Evolutionary conservation across 2,113 vertebrate genomes (phyloP).

Genomic region (Oriolus oriolus): DNA sequence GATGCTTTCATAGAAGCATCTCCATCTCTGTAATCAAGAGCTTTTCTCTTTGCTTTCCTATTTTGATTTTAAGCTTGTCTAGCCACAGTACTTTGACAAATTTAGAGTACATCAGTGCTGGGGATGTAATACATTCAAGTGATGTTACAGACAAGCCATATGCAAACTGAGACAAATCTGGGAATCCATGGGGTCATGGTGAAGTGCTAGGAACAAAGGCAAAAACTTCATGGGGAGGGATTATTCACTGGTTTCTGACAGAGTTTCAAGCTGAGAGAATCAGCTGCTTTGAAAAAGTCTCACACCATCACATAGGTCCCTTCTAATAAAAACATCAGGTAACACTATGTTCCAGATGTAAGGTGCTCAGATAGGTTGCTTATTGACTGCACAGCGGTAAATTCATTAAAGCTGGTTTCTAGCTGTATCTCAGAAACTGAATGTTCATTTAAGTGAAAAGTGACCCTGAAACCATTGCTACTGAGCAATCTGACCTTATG

Average conservation of each 20-base stretch:
- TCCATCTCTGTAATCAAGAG: neutral
- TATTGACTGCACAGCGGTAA: neutral
- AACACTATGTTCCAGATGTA: neutral
- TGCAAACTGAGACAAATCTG: neutral
- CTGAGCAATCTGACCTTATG: neutral
- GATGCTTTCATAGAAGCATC: neutral
- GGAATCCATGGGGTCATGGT: neutral
- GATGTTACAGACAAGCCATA: neutral
- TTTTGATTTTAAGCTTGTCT: slow-evolving; percentile 3
- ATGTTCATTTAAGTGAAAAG: slow-evolving; percentile 3
- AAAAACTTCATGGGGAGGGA: neutral
- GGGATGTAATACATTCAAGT: neutral
- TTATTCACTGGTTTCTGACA: neutral
- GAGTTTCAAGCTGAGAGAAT: neutral
- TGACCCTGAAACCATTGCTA: neutral
- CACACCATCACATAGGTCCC: neutral
- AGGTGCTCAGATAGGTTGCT: neutral
- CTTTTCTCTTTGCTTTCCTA: neutral
- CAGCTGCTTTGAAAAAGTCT: neutral
- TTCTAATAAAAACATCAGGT: neutral
- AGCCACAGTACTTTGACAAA: neutral
- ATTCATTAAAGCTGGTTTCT: neutral
- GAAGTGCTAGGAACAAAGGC: neutral
- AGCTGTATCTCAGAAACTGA: neutral
- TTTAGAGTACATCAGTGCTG: neutral